Evolutionary conservation across 2,797 vertebrate genomes (phyloP).

Genomic region (Megalops cyprinoides): DNA sequence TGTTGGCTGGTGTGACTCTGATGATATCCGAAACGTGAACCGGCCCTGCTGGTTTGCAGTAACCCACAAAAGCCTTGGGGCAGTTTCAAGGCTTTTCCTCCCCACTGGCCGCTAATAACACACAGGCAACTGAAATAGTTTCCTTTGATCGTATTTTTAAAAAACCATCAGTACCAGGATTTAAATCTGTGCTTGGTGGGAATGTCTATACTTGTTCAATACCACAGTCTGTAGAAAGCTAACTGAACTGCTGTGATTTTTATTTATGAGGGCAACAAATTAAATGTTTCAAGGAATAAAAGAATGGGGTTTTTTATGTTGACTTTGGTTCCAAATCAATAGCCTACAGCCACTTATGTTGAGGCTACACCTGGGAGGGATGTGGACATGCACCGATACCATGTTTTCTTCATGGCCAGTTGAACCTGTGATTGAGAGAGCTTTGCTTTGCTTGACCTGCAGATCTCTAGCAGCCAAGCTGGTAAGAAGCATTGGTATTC

Average conservation of each 20-base stretch:
- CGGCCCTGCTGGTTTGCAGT: not conserved
- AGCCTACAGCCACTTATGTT: not conserved
- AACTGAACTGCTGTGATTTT: not conserved
- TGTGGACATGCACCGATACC: not conserved
- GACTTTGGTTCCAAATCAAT: not conserved
- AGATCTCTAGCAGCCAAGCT: not conserved
- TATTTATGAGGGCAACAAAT: not conserved
- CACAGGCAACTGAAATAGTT: not conserved
- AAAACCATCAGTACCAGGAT: not conserved
- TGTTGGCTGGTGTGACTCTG: not conserved
- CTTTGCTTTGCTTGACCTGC: not conserved
- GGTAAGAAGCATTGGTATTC: not conserved
- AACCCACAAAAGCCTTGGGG: not conserved
- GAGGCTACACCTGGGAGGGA: not conserved
- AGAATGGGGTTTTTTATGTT: not conserved
- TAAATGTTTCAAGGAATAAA: not conserved
- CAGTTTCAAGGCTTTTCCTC: not conserved
- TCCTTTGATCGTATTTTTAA: not conserved
- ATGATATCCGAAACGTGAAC: constrained; percentile 6
- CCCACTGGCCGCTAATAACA: not conserved
- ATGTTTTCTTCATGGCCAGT: not conserved
- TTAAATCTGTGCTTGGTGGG: not conserved
- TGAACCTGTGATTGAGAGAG: not conserved
- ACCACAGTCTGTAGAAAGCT: not conserved
- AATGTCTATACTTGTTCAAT: not conserved